These are phyloP conservation scores for Anolis carolinensis DNA, from an alignment of 2,113 vertebrate genomes.

Conservation along the genomic window DNA sequence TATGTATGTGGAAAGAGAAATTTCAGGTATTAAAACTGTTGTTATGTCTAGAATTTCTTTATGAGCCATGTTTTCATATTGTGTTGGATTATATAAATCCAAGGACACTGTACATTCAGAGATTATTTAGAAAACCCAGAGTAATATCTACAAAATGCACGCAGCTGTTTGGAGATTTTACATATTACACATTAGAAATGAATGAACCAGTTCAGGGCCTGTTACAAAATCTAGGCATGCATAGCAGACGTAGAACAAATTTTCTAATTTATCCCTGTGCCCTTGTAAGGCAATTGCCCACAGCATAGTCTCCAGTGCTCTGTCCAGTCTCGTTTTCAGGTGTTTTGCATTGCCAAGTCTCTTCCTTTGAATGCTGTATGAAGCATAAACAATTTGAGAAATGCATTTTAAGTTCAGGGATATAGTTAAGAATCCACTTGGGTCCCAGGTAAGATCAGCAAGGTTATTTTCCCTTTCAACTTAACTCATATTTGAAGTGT, in stretches of 20 bases:
- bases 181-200: constrained; percentile 15
- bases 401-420: constrained; percentile 5
- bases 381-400: neutral
- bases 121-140: constrained; percentile 5
- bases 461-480: constrained; percentile 36
- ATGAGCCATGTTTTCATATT: neutral
- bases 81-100: neutral
- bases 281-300: neutral
- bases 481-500: constrained; percentile 28
- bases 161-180: constrained; percentile 14
- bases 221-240: neutral
- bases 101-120: constrained; percentile 9
- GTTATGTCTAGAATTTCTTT: neutral
- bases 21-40: neutral
- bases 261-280: constrained; percentile 17
- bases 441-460: constrained; percentile 20
- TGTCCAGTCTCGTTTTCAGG: constrained; percentile 33
- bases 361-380: constrained; percentile 1
- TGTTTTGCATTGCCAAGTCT: neutral
- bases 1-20: neutral
- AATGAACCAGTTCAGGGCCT: neutral
- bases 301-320: constrained; percentile 4
- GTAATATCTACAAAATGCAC: neutral
- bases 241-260: neutral
- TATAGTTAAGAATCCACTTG: constrained; percentile 25